These are phyloP conservation scores for Strix uralensis DNA, from an alignment of 2,113 vertebrate species.

Conservation along the genomic window DNA sequence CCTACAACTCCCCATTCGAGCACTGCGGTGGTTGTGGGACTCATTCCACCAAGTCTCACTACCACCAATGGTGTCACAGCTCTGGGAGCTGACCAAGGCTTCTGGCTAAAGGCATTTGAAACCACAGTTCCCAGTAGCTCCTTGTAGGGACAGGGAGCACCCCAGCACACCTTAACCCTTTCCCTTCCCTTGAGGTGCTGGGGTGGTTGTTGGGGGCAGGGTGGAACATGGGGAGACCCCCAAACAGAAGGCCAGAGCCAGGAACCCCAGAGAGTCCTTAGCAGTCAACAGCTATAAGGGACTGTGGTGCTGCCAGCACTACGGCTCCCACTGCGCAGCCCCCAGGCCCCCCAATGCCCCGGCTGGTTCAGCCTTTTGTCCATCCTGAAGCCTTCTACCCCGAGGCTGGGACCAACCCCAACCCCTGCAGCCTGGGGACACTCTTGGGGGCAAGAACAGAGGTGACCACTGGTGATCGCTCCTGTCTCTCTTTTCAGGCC, in stretches of 20 bases:
- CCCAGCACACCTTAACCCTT: background rate
- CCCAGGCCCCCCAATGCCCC: rapidly evolving
- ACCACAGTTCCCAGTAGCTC: background rate
- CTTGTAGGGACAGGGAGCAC: too few species aligned
- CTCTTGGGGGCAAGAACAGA: background rate
- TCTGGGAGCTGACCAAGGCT: background rate
- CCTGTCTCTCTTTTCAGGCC: background rate
- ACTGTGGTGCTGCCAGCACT: too few species aligned
- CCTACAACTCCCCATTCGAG: background rate
- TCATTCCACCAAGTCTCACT: background rate
- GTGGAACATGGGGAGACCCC: background rate
- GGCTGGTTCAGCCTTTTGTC: background rate
- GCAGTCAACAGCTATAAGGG: background rate
- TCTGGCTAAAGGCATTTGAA: background rate
- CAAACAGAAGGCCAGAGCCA: background rate
- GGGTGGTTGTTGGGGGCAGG: too few species aligned
- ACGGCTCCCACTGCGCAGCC: rapidly evolving
- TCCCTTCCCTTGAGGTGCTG: background rate
- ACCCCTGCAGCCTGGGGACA: background rate
- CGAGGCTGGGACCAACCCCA: background rate
- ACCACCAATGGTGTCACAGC: background rate
- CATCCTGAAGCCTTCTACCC: background rate
- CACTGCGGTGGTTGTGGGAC: background rate
- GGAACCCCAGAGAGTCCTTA: background rate
- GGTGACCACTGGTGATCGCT: rapidly evolving